Base-by-base conservation (phyloP, 2,797 vertebrate genomes). In the Sternotherus odoratus region DNA sequence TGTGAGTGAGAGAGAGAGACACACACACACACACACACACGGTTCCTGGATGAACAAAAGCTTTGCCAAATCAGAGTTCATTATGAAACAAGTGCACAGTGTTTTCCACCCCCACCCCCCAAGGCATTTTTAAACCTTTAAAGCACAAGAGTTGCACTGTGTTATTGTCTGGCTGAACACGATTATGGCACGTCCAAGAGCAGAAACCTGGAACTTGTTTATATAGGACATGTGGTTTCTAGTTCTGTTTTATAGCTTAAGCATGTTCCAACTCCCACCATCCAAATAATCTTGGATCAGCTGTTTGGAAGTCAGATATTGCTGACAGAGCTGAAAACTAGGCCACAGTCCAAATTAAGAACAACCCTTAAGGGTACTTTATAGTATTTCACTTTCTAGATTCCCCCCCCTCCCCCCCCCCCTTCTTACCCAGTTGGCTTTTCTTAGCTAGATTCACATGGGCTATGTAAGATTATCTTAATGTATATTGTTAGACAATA, bases 401-500 rank as follows among this genome's bases (percentile, higher is more conserved):
- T 49, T 86, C 53, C 81, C 66, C 83, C 95, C n/a, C n/a, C n/a
- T n/a, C n/a, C n/a, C n/a, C n/a, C n/a, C n/a, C 53, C 81, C 66
- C 83, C 95, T 80, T 93, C 92, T 92, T 96, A 91, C 83, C 87
- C 96, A 79, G 94, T 95, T 94, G 88, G 83, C 95, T 95, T 97
- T 95, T 85, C 80, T 94, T 91, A 88, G 91, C 83, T 85, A 91
- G 88, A 39, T 96, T 94, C 94, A 90, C 93, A 96, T 92, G 95
- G 94, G 82, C 96, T 95, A 4, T 13, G 96, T 97, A 97, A 97
- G 94, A 92, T 97, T 95, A 97, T 97, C 97, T 96, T 86, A 96
- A 98, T 95, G 77, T 90, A 83, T 88, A 88, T 97, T 96, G 95
- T 98, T 94, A 95, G 96, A 98, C 97, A 98, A 98, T 96, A 95